Evolutionary conservation across 2,113 vertebrate genomes (phyloP).

Genomic region (Pongo abelii): DNA sequence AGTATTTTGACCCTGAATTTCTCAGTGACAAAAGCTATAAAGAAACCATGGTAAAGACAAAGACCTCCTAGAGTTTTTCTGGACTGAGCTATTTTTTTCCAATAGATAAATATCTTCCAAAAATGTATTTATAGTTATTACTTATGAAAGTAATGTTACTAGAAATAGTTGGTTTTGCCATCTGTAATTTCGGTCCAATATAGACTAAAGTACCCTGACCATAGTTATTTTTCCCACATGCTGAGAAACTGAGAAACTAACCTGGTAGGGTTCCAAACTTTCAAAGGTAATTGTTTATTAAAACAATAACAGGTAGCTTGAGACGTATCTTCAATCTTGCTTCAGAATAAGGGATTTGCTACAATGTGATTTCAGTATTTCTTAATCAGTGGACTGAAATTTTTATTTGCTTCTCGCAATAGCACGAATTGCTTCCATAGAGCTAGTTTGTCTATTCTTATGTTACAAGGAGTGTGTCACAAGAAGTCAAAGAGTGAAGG

Average conservation of each 20-base stretch:
- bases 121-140: not conserved
- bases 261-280: constrained; percentile 26
- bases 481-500: not conserved
- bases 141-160: constrained; percentile 17
- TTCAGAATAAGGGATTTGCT: constrained; percentile 8
- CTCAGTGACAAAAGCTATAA: not conserved
- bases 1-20: constrained; percentile 3
- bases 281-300: constrained; percentile 70
- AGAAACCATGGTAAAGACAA: not conserved
- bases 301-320: constrained; percentile 55
- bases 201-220: not conserved
- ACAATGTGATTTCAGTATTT: not conserved
- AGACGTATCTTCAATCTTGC: constrained; percentile 49
- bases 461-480: not conserved
- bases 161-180: constrained; percentile 34
- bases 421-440: not conserved
- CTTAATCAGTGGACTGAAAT: not conserved
- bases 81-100: constrained; percentile 11
- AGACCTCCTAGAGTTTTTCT: not conserved
- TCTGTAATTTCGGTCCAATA: constrained; percentile 48
- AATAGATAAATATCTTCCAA: constrained; percentile 41
- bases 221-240: not conserved
- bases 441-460: not conserved
- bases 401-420: not conserved
- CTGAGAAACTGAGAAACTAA: constrained; percentile 52